Base-by-base conservation (phyloP, 1,140 invertebrate species). In the Pachypsylla venusta region DNA sequence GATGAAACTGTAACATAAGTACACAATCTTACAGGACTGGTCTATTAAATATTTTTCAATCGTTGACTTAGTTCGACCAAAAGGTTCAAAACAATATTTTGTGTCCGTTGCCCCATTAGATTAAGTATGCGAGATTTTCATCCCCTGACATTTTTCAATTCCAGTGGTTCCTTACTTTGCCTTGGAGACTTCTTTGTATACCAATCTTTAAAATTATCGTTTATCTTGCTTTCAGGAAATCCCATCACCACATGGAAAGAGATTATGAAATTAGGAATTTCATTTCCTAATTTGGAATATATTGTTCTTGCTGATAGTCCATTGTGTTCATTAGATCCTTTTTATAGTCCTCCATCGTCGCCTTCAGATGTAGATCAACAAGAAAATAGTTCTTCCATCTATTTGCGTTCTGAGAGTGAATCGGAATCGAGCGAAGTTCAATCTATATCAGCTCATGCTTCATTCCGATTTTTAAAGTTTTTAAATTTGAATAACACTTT, bases 271-370 rank as follows among this genome's bases (percentile, higher is more conserved):
- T 69, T 95, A 28, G 90, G 90, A 5, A 79, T 81, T 59, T 76
- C 81, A 3, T 95, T 95, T 72, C 90, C 91, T 0, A 82, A 81
- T 63, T 70, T 95, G 57, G 83, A 92, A 70, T 82, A 83, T 0
- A 72, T 96, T 25, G 81, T 93, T 2, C 73, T 93, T 2, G 89
- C 89, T 22, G 88, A 94, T 62, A 93, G 89, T 73, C 85, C 86
- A 4, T 74, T 90, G 57, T 74, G 77, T 16, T 81, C 79, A 0
- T 55, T 56, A 1, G 60, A 60, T 28, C 4, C 40, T 61, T 54
- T 58, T 22, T 68, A 68, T 58, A 64, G 68, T 24, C 42, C 63
- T 10, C 53, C 57, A 20, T 64, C 64, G 2, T 63, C 61, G 4
- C 65, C 64, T 1, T 61, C 60, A 12, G 10, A 10, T 12, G 16